These are phyloP conservation scores for Rana temporaria DNA, from an alignment of 2,113 vertebrate genomes.

Conservation along the genomic window DNA sequence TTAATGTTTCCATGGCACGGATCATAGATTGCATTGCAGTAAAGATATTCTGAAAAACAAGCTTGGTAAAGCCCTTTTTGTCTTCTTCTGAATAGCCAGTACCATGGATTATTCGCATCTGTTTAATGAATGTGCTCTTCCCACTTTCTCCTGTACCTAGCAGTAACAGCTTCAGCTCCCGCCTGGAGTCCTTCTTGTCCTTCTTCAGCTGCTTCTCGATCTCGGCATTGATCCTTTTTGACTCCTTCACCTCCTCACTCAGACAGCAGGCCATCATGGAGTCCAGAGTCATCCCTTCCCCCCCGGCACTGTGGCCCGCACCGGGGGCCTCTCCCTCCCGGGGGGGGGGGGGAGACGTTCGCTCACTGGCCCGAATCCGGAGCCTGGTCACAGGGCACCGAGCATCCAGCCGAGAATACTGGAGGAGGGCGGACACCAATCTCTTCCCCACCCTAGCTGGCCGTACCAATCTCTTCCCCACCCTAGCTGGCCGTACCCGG, in stretches of 20 bases:
- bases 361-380: constrained; percentile 48
- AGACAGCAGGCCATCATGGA: constrained; percentile 97
- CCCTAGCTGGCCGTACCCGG: constrained; percentile 48
- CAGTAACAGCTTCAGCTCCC: constrained; percentile 90
- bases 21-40: constrained; percentile 87
- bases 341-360: constrained; percentile 14
- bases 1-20: constrained; percentile 83
- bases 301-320: constrained; percentile 64
- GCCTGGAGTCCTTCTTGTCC: constrained; percentile 88
- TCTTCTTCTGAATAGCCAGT: constrained; percentile 84
- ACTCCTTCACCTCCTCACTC: constrained; percentile 94
- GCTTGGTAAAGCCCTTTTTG: constrained; percentile 82
- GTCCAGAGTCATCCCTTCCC: constrained; percentile 85
- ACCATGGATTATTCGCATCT: constrained; percentile 85
- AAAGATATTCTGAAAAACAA: constrained; percentile 86
- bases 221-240: constrained; percentile 92
- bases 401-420: constrained; percentile 4
- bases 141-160: constrained; percentile 86
- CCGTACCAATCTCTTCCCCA: too few species aligned
- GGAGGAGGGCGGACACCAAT: constrained; percentile 37
- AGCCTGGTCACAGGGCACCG: constrained; percentile 5
- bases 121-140: constrained; percentile 85
- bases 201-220: constrained; percentile 92
- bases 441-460: constrained; percentile 44
- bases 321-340: constrained; percentile 42